phyloP scores from a whole-genome alignment of 64 coral and sea anemone species.

The Montipora cactus region DNA sequence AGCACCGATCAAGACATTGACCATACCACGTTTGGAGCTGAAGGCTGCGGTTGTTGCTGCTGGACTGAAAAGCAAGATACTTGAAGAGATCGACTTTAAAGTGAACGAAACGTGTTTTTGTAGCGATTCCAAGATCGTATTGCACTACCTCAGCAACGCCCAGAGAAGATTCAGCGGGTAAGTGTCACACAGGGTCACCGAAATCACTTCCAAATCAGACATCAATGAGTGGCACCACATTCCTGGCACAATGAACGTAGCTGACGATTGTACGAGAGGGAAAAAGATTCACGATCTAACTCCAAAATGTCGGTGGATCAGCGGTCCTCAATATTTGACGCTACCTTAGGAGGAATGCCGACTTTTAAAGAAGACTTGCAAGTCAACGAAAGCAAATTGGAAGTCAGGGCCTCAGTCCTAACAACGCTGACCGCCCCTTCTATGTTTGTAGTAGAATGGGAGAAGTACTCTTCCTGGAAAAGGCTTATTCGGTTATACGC shows the following conservation, averaged over 20 bases:
- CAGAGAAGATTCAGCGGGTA: constrained; percentile 3
- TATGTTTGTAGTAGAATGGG: not conserved
- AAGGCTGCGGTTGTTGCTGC: not conserved
- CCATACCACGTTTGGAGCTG: constrained; percentile 2
- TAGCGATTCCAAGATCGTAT: not conserved
- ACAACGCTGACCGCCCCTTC: too few species aligned
- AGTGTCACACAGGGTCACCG: not conserved
- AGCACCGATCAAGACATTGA: constrained; percentile 20
- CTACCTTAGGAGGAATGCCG: not conserved
- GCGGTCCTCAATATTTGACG: constrained; percentile 5
- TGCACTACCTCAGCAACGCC: not conserved
- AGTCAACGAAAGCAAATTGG: not conserved
- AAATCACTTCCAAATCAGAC: not conserved
- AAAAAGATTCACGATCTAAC: too few species aligned
- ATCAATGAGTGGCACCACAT: not conserved
- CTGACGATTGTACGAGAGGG: not conserved
- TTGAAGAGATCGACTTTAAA: constrained; percentile 9
- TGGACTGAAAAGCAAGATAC: constrained; percentile 1
- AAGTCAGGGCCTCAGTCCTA: not conserved
- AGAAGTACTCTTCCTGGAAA: not conserved
- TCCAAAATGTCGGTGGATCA: not conserved
- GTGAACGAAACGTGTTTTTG: not conserved
- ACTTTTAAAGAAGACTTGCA: not conserved
- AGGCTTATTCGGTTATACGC: not conserved
- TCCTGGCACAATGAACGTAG: not conserved